Evolutionary conservation across 2,113 vertebrate species (phyloP).

Genomic region (Oryzias melastigma): DNA sequence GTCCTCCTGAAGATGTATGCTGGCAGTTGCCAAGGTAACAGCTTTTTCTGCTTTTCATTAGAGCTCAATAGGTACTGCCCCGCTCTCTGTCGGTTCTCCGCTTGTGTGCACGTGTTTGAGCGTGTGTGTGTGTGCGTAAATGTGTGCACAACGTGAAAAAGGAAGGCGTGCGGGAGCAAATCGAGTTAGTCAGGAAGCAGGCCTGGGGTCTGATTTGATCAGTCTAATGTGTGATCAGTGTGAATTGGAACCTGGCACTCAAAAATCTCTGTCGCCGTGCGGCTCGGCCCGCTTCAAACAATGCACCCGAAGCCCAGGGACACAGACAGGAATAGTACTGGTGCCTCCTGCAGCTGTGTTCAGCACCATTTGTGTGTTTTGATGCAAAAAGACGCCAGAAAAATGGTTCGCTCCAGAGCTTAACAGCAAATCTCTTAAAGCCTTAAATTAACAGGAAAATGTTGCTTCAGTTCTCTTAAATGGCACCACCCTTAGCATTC

Average conservation of each 20-base stretch:
- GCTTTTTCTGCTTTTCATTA: slow-evolving; percentile 70
- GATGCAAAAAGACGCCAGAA: neutral
- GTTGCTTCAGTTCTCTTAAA: slow-evolving; percentile 37
- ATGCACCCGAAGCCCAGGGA: slow-evolving; percentile 27
- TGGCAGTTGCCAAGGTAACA: slow-evolving; percentile 70
- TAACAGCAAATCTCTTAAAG: slow-evolving; percentile 18
- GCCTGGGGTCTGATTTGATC: slow-evolving; percentile 69
- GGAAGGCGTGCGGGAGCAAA: slow-evolving; percentile 64
- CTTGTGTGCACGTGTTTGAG: slow-evolving; percentile 35
- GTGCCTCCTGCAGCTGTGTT: too few species aligned
- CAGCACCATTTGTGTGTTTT: neutral
- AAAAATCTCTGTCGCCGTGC: slow-evolving; percentile 52
- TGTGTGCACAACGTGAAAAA: slow-evolving; percentile 55
- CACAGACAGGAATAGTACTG: slow-evolving; percentile 17
- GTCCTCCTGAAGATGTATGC: slow-evolving; percentile 69
- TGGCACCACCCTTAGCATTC: slow-evolving; percentile 33
- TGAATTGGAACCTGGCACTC: slow-evolving; percentile 63
- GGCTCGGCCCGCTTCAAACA: slow-evolving; percentile 53
- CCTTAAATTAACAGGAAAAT: slow-evolving; percentile 30
- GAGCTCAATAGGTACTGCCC: slow-evolving; percentile 67
- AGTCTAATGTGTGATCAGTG: slow-evolving; percentile 74
- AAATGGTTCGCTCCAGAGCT: neutral
- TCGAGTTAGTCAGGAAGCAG: slow-evolving; percentile 73
- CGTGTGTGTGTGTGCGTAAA: slow-evolving; percentile 7
- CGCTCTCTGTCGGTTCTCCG: slow-evolving; percentile 49